A percentile compares a stretch with the other conserved stretches of the same genome.
phyloP scores from a whole-genome alignment of 1,140 invertebrate genomes.

The Rhyzopertha dominica region DNA sequence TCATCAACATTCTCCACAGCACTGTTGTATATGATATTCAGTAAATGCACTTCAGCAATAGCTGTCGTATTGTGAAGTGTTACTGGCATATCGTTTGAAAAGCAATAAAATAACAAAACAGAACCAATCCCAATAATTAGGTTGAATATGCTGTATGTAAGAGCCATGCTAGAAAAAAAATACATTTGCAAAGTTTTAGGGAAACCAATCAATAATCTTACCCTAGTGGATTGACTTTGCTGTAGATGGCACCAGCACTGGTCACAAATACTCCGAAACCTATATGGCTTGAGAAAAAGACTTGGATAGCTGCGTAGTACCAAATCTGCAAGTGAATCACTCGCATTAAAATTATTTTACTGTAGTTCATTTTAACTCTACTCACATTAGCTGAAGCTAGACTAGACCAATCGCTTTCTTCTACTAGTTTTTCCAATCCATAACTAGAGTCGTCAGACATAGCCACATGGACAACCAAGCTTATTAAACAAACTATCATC shows the following conservation, averaged over 20 bases:
- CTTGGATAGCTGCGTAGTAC: slow-evolving; percentile 53
- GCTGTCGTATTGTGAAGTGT: slow-evolving; percentile 23
- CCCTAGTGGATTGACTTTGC: slow-evolving; percentile 55
- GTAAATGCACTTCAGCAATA: slow-evolving; percentile 45
- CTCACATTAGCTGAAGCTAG: slow-evolving; percentile 37
- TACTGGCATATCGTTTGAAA: slow-evolving; percentile 34
- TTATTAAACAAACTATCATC: slow-evolving; percentile 32
- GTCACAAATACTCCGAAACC: slow-evolving; percentile 56
- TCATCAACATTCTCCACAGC: slow-evolving; percentile 34
- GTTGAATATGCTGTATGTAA: slow-evolving; percentile 47
- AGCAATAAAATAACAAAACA: slow-evolving; percentile 44
- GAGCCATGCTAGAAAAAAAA: slow-evolving; percentile 43
- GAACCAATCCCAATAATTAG: slow-evolving; percentile 44
- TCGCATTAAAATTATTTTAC: not conserved
- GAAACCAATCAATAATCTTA: slow-evolving; percentile 35
- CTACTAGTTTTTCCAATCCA: slow-evolving; percentile 27
- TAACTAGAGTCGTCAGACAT: slow-evolving; percentile 23
- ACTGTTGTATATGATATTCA: slow-evolving; percentile 48
- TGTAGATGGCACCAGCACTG: slow-evolving; percentile 53
- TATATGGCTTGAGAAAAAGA: slow-evolving; percentile 53
- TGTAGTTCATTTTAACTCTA: slow-evolving; percentile 7
- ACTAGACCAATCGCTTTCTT: slow-evolving; percentile 34
- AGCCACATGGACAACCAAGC: slow-evolving; percentile 33
- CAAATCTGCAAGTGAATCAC: slow-evolving; percentile 47
- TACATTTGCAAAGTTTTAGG: slow-evolving; percentile 3